Evolutionary conservation across 1,140 invertebrate species (phyloP), one percentile per base, ranked within the genome.

Genomic region (Euschistus heros): DNA sequence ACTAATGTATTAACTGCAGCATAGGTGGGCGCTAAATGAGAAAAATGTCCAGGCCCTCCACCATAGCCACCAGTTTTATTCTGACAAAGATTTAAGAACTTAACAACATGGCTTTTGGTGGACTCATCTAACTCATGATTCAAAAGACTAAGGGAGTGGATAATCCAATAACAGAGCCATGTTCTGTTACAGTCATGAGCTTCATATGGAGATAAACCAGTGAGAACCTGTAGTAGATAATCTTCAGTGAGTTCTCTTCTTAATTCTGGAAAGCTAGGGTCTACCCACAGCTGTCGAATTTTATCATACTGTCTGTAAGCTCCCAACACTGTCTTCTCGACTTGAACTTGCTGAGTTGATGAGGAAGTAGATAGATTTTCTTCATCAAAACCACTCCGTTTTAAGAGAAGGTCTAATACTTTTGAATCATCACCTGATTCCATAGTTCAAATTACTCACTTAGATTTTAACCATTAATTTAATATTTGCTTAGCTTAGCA

Each of bases 11-110:
- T 95, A 0, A 98, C 85, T 67, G 96, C 94, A 57, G 95, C 97
- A 80, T 98, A 99, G 6, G 96, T 98, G 33, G 95, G 85, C 0
- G 96, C 97, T 61, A 99, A 79, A 79, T 99, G 97, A 27, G 94
- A 78, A 72, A 84, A 78, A 75, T 99, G 96, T 3, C 84, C 84
- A 0, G 94, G 95, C 18, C 94, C 95, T 69, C 96, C 95, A 57
- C 88, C 92, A 82, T 95, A 98, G 6, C 94, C 94, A 30, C 95
- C 94, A 67, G 82, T 79, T 7, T 83, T 80, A 72, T 83, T 78
- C 71, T 94, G 91, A 75, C 93, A 96, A 71, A 84, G 83, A 52
- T 72, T 70, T 47, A 92, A 74, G 75, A 92, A 92, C 24, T 82
- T 71, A 22, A 84, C 82, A 68, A 90, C 81, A 72, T 82, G 74